Evolutionary conservation across 2,888 invertebrate genomes (phyloP), one percentile per base, ranked within the genome.

Genomic region (Periphyllus acericola): DNA sequence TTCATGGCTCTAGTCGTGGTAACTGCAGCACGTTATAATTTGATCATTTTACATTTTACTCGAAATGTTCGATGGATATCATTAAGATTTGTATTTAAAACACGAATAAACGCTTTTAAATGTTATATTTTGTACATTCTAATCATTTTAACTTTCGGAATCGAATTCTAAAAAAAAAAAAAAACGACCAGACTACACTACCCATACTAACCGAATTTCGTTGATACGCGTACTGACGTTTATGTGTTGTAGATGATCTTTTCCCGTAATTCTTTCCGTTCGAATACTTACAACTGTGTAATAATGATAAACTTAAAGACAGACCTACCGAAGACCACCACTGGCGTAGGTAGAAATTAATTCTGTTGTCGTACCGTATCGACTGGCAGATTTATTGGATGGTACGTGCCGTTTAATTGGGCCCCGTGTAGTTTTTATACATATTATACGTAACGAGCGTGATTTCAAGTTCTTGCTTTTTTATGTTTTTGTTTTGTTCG

Each of bases 291-390:
- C 74, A 68, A 85, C 80, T 19, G 40, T 66, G 74, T 75, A 68
- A 34, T 84, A 76, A 87, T 87, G 74, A 87, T 87, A 87, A 87
- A 86, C 36, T 74, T 74, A 87, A 81, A 74, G 25, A 87, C 40
- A 75, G 81, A 72, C 86, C 87, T 81, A 74, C 84, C 34, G 87
- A 81, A 76, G 81, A 87, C 87, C 87, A 87, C 87, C 87, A 74
- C 80, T 80, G 81, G 87, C 80, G 87, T 87, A 81, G 87, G 87
- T 81, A 81, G 87, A 87, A 87, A 87, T 81, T 87, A 87, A 87
- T 87, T 87, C 87, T 60, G 87, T 87, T 87, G 80, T 75, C 86
- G 74, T 72, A 80, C 71, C 66, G 36, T 81, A 87, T 74, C 80
- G 87, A 81, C 87, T 81, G 87, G 87, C 87, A 81, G 87, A 87